Conservation (phyloP, 2,113 vertebrate species). For the Columba livia region DNA sequence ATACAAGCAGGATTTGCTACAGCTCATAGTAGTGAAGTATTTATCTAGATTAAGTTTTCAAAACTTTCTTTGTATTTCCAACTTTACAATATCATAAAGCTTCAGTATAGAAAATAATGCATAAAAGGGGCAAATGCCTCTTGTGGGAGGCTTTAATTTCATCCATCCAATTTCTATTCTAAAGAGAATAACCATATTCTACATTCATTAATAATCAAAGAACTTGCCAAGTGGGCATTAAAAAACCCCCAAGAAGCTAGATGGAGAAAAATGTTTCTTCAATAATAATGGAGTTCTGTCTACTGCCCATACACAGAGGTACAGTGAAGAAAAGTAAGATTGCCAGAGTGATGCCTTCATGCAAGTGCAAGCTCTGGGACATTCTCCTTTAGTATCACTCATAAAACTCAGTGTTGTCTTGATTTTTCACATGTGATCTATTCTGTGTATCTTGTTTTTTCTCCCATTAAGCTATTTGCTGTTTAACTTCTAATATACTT, state of each 20-base stretch:
- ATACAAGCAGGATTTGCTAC: slow-evolving; percentile 66
- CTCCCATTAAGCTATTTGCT: neutral
- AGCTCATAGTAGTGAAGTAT: slow-evolving; percentile 80
- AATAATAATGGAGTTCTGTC: neutral
- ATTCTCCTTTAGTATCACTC: neutral
- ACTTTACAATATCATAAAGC: slow-evolving; percentile 32
- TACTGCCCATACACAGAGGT: neutral
- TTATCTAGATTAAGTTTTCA: neutral
- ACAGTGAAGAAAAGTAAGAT: slow-evolving; percentile 30
- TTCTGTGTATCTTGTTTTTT: neutral
- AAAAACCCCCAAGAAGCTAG: neutral
- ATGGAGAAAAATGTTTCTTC: slow-evolving; percentile 10
- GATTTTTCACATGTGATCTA: neutral
- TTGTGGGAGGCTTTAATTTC: slow-evolving; percentile 35
- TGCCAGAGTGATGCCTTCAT: neutral
- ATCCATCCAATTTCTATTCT: slow-evolving; percentile 44
- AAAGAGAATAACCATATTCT: slow-evolving; percentile 28
- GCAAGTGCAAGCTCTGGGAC: neutral
- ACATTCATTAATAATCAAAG: slow-evolving; percentile 8
- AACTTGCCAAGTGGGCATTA: slow-evolving; percentile 42
- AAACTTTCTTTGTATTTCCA: slow-evolving; percentile 14
- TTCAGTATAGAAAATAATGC: slow-evolving; percentile 34
- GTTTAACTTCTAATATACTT: neutral
- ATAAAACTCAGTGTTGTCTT: neutral
- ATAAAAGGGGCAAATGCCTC: neutral